Percentiles rank a stretch among this genome's conserved stretches.
Conservation (phyloP, 2,888 invertebrate genomes). For the Philereme transversata region DNA sequence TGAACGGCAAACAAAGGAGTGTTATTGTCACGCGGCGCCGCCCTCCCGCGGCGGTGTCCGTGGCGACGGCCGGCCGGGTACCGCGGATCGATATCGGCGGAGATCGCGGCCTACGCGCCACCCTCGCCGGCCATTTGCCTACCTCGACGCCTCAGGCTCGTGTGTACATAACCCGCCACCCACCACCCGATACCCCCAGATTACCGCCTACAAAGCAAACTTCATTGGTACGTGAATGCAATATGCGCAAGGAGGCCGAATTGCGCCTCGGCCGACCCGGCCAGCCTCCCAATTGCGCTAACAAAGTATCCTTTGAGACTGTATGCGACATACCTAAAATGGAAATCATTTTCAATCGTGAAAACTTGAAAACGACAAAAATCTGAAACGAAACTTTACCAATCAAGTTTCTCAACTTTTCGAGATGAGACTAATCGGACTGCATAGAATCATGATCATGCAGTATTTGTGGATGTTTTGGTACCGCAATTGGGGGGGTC, state of each 20-base stretch:
- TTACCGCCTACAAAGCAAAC: constrained; percentile 84
- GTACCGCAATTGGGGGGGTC: no score
- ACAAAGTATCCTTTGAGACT: no score
- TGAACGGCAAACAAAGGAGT: constrained; percentile 82
- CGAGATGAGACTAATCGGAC: no score
- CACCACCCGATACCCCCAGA: constrained; percentile 80
- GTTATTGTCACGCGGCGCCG: constrained; percentile 78
- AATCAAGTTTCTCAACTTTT: no score
- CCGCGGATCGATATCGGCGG: constrained; percentile 81
- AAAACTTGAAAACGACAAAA: no score
- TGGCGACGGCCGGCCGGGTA: constrained; percentile 70
- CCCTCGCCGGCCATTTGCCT: constrained; percentile 83
- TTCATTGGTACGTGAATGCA: constrained; percentile 84
- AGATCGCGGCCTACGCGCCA: constrained; percentile 81
- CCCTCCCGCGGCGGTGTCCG: constrained; percentile 73
- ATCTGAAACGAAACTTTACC: no score
- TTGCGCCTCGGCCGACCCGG: constrained; percentile 68
- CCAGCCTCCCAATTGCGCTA: constrained; percentile 24
- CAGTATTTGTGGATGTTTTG: no score
- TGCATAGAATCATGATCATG: no score
- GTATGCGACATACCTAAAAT: no score
- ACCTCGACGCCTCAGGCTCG: constrained; percentile 83
- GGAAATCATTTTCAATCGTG: no score
- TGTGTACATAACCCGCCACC: constrained; percentile 82
- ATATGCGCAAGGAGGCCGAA: constrained; percentile 83